Evolutionary conservation across 2,113 vertebrate species (phyloP).

Genomic region (Agelaius phoeniceus): DNA sequence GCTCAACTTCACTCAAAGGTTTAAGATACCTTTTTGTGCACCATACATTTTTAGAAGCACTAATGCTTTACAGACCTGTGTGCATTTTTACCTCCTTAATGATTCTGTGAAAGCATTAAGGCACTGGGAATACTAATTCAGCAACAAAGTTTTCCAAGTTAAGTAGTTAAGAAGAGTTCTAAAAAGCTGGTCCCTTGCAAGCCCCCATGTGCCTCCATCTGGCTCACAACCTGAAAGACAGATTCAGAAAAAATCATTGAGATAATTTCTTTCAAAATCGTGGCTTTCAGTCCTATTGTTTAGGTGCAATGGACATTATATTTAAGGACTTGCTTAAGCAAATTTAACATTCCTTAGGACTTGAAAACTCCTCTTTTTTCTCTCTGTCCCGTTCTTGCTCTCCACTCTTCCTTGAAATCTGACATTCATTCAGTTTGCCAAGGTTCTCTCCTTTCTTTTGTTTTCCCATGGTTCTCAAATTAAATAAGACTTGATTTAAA

Average conservation of each 20-base stretch:
- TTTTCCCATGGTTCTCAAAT: neutral
- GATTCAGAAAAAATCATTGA: neutral
- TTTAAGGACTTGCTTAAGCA: neutral
- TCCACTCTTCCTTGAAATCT: neutral
- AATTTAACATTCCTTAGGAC: neutral
- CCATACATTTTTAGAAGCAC: accelerated
- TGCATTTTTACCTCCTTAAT: neutral
- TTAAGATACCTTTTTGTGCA: neutral
- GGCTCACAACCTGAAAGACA: neutral
- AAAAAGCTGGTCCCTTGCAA: neutral
- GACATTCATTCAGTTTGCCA: neutral
- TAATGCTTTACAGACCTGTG: neutral
- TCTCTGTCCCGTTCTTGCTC: neutral
- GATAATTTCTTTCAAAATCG: neutral
- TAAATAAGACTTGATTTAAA: slow-evolving; percentile 21
- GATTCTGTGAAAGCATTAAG: neutral
- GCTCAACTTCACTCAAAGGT: neutral
- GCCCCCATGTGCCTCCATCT: neutral
- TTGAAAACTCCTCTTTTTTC: neutral
- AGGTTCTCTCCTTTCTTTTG: neutral
- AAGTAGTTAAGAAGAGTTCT: neutral
- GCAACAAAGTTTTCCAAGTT: neutral
- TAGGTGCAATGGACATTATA: neutral
- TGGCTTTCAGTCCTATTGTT: neutral
- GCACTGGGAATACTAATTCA: neutral